Evolutionary conservation across 2,888 invertebrate species (phyloP), one percentile per base, ranked within the genome.

Genomic region (Dichetophora obliterata): DNA sequence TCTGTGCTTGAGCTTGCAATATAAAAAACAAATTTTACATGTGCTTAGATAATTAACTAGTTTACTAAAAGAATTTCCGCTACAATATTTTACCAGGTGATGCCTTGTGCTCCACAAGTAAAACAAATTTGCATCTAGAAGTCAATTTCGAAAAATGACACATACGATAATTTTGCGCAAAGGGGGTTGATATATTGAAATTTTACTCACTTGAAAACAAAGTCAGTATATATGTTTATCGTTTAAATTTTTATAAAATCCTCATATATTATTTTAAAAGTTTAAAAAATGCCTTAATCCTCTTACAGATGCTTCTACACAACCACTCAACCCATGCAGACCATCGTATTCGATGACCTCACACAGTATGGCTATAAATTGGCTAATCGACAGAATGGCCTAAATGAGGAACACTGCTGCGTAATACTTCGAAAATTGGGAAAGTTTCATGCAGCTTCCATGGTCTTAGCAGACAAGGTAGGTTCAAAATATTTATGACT

Each of bases 401-500:
- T 92, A 37, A 91, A 92, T 84, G 87, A 91, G 82, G 86, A 88
- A 16, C 92, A 92, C 82, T 90, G 90, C 77, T 82, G 89, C 59
- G 81, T 91, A 50, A 90, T 91, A 9, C 82, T 92, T 1, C 86
- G 87, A 75, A 91, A 91, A 83, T 83, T 92, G 83, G 92, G 91
- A 3, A 89, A 88, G 81, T 91, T 91, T 81, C 92, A 92, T 83
- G 92, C 91, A 14, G 89, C 90, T 19, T 92, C 92, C 0, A 90
- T 92, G 78, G 88, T 91, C 50, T 82, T 91, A 77, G 88, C 88
- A 68, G 89, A 91, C 82, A 91, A 91, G 89, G 92, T 92, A 85
- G 83, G 82, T 80, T 37, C 34, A 22, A 31, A 19, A 43, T n/a
- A n/a, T 22, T n/a, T n/a, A 65, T 1, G 19, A 9, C 19, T n/a